These are phyloP conservation scores for Tortrix viridana DNA, from an alignment of 2,888 invertebrate species.

Conservation along the genomic window DNA sequence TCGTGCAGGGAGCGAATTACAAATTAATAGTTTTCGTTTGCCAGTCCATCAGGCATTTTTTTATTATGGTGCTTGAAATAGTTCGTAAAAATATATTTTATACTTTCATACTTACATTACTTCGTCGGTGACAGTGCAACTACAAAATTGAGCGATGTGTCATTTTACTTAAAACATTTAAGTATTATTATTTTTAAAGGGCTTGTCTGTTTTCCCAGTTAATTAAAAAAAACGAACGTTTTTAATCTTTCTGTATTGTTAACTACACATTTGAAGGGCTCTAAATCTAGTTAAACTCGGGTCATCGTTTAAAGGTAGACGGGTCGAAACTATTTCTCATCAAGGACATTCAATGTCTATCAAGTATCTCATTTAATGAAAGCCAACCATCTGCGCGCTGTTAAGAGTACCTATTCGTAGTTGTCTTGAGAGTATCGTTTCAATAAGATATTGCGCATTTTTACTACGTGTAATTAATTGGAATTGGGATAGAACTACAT, in stretches of 20 bases:
- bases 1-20: constrained; percentile 18
- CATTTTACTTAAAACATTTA: too few species aligned
- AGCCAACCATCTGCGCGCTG: constrained; percentile 18
- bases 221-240: too few species aligned
- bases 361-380: constrained; percentile 21
- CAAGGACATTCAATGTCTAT: constrained; percentile 17
- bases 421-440: constrained; percentile 12
- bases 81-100: too few species aligned
- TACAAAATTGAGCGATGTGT: too few species aligned
- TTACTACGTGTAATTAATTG: neutral
- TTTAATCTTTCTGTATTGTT: too few species aligned
- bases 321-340: constrained; percentile 10
- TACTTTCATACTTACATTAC: too few species aligned
- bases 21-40: constrained; percentile 25
- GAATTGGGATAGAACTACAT: neutral
- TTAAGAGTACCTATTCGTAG: too few species aligned
- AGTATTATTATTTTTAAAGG: too few species aligned
- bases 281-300: neutral
- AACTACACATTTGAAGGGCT: too few species aligned
- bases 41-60: neutral
- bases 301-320: neutral
- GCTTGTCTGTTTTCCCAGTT: too few species aligned
- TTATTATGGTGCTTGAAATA: too few species aligned
- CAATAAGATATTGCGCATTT: neutral
- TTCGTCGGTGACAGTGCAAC: too few species aligned